Evolutionary conservation across 2,113 vertebrate species (phyloP).

Genomic region (Istiophorus platypterus): DNA sequence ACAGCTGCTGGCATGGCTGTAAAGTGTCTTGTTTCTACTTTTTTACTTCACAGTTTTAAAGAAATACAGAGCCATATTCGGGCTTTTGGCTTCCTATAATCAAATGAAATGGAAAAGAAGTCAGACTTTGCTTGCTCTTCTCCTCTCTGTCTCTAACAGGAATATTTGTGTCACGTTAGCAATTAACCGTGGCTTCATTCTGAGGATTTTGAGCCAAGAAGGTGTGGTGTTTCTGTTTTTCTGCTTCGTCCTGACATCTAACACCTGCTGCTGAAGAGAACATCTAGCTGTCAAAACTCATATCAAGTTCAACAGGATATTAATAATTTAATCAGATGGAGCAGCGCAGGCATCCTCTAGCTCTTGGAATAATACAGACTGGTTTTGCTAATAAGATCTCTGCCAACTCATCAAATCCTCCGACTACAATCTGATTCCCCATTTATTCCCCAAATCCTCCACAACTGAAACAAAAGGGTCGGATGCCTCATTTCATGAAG

Average conservation of each 20-base stretch:
- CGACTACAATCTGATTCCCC: conserved; percentile 44
- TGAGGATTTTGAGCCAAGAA: background rate
- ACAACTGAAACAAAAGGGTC: conserved; percentile 64
- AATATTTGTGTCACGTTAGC: background rate
- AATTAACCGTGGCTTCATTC: background rate
- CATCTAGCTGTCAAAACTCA: conserved; percentile 32
- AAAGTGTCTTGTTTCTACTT: background rate
- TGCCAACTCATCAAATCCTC: conserved; percentile 65
- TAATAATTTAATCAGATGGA: conserved; percentile 62
- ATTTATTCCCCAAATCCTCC: conserved; percentile 53
- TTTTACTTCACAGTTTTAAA: background rate
- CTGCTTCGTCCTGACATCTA: background rate
- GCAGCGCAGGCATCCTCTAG: conserved; percentile 36
- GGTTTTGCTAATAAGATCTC: conserved; percentile 69
- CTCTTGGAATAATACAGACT: conserved; percentile 60
- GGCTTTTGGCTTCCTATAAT: background rate
- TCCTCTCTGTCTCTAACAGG: background rate
- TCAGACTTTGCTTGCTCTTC: background rate
- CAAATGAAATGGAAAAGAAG: background rate
- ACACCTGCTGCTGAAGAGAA: background rate
- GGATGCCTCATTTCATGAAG: conserved; percentile 65
- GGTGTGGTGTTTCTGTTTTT: background rate
- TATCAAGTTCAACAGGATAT: conserved; percentile 45
- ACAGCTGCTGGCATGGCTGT: background rate
- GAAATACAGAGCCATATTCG: background rate